Evolutionary conservation across 2,797 vertebrate genomes (phyloP).

Genomic region (Ptychobarbus kaznakovi): DNA sequence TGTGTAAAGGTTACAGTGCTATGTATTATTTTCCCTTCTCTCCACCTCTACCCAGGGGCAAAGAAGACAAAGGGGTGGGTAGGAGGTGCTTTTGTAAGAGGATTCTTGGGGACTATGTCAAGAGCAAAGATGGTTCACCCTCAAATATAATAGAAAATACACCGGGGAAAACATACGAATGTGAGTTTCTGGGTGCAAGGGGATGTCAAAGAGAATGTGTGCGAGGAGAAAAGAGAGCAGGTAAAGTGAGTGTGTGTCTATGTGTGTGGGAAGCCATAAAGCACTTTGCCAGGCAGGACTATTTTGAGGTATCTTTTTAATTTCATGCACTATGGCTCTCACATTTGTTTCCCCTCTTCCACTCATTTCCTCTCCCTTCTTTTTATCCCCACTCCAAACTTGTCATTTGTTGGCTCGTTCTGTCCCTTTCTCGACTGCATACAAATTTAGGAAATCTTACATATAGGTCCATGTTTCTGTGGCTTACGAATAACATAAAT

Average conservation of each 20-base stretch:
- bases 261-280: conserved; percentile 46
- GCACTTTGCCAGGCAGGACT: conserved; percentile 46
- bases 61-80: conserved; percentile 58
- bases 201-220: conserved; percentile 44
- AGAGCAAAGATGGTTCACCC: conserved; percentile 55
- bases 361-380: conserved; percentile 53
- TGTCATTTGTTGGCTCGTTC: conserved; percentile 44
- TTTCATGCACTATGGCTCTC: conserved; percentile 75
- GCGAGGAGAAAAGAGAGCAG: conserved; percentile 15
- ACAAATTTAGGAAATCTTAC: background rate
- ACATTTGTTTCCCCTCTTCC: conserved; percentile 71
- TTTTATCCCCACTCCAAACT: conserved; percentile 53
- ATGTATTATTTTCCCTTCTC: conserved; percentile 67
- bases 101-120: conserved; percentile 45
- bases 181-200: conserved; percentile 38
- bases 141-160: conserved; percentile 28
- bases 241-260: conserved; percentile 60
- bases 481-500: conserved; percentile 6
- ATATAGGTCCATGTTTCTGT: background rate
- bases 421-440: conserved; percentile 18
- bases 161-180: conserved; percentile 12
- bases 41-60: conserved; percentile 40
- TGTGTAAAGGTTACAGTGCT: conserved; percentile 76
- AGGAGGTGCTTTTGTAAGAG: conserved; percentile 55
- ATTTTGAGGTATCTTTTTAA: conserved; percentile 78